Percentiles rank a stretch among this genome's conserved stretches.
These are phyloP conservation scores for Pilophorus perplexus DNA, from an alignment of 2,888 invertebrate species.

Conservation along the genomic window DNA sequence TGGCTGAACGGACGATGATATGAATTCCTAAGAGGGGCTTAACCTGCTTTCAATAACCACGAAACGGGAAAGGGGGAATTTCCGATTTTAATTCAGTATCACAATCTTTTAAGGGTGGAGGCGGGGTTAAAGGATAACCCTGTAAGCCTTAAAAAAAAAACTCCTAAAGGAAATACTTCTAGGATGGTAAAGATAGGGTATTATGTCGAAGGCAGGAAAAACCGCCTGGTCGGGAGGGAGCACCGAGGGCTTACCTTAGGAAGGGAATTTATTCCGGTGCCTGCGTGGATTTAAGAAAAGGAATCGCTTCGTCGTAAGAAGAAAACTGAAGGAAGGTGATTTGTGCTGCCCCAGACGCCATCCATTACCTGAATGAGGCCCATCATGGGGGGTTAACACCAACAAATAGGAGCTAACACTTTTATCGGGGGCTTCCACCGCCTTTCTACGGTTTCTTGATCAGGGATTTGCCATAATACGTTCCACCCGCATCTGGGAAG, in stretches of 20 bases:
- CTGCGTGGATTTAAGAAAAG: constrained; percentile 10
- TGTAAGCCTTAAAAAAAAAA: background rate
- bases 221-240: background rate
- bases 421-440: constrained; percentile 8
- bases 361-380: constrained; percentile 29
- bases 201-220: background rate
- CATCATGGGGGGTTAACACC: constrained; percentile 29
- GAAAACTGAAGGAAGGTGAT: constrained; percentile 8
- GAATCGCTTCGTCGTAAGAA: background rate
- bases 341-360: constrained; percentile 28
- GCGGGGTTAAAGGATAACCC: constrained; percentile 3
- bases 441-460: background rate
- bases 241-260: background rate
- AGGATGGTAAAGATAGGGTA: constrained; percentile 11
- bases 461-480: constrained; percentile 6
- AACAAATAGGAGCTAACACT: constrained; percentile 27
- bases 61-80: background rate
- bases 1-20: background rate
- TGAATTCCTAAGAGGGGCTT: background rate
- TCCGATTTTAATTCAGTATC: constrained; percentile 2
- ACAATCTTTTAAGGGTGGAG: background rate
- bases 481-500: constrained; percentile 1
- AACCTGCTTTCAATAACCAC: background rate
- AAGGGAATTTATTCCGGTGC: constrained; percentile 6
- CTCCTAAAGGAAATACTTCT: background rate